phyloP scores from a whole-genome alignment of 2,797 vertebrate genomes.

The Sebastes hopkinsi region DNA sequence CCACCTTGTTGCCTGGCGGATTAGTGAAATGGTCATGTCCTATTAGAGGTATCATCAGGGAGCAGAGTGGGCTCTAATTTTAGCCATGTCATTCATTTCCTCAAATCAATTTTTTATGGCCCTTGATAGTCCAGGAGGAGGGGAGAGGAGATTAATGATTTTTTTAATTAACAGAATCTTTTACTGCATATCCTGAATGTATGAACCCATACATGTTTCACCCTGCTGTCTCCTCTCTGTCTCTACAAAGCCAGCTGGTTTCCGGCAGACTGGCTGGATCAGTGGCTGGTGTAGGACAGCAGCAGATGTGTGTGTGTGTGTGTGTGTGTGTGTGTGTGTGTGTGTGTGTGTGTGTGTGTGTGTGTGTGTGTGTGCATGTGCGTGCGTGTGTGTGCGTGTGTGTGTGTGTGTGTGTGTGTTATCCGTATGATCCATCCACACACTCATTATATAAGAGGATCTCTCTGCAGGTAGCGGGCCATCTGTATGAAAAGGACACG shows the following conservation, averaged over 20 bases:
- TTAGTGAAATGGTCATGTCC: conserved; percentile 32
- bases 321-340: no score
- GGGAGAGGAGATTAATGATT: not conserved
- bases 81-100: conserved; percentile 12
- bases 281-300: conserved; percentile 53
- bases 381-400: conserved; percentile 53
- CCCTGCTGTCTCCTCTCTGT: not conserved
- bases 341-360: conserved; percentile 53
- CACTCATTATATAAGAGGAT: conserved; percentile 66
- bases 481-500: conserved; percentile 49
- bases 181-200: not conserved
- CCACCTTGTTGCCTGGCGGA: conserved; percentile 11
- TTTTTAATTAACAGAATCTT: not conserved
- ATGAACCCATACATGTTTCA: conserved; percentile 8
- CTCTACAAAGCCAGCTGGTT: conserved; percentile 49
- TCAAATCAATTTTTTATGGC: conserved; percentile 24
- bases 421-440: conserved; percentile 61
- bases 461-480: conserved; percentile 58
- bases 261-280: conserved; percentile 58
- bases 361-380: not conserved
- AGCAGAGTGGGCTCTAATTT: conserved; percentile 19
- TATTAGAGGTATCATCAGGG: conserved; percentile 20
- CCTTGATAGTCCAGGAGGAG: not conserved
- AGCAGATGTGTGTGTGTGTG: conserved; percentile 52
- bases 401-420: conserved; percentile 40